Evolutionary conservation across 1,140 invertebrate genomes (phyloP).

Genomic region (Brachionus angularis): DNA sequence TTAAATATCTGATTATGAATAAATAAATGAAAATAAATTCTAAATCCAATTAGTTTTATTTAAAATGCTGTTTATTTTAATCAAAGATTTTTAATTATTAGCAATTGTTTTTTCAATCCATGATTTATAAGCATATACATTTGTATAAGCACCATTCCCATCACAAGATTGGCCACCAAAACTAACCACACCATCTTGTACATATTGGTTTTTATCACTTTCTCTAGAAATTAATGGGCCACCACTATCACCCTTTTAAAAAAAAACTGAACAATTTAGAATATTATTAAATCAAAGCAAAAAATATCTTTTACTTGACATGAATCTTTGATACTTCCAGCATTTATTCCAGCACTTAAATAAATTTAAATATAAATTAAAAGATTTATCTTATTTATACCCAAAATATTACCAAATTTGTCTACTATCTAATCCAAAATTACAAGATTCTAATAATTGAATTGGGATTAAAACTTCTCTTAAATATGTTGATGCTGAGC

Average conservation of each 20-base stretch:
- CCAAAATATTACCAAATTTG: constrained; percentile 3
- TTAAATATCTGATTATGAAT: no score
- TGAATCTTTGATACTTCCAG: constrained; percentile 4
- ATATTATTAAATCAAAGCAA: not conserved
- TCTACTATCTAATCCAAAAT: not conserved
- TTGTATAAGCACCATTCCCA: constrained; percentile 33
- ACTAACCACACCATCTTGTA: constrained; percentile 21
- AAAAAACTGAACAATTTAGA: not conserved
- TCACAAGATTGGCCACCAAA: constrained; percentile 28
- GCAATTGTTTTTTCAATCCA: constrained; percentile 37
- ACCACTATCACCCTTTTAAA: constrained; percentile 40
- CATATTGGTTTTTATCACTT: not conserved
- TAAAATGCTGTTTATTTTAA: no score
- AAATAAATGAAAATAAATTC: no score
- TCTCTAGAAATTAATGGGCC: constrained; percentile 37
- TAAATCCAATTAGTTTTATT: no score
- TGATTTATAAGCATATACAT: constrained; percentile 9
- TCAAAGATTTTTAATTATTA: not conserved
- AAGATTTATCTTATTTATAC: not conserved
- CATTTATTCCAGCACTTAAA: constrained; percentile 10
- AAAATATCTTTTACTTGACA: constrained; percentile 10
- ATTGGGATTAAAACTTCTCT: no score
- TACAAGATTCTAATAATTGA: not conserved
- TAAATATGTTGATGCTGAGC: no score
- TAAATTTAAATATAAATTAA: not conserved